Evolutionary conservation across 2,797 vertebrate genomes (phyloP), one percentile per base, ranked within the genome.

Genomic region (Alcedo atthis): DNA sequence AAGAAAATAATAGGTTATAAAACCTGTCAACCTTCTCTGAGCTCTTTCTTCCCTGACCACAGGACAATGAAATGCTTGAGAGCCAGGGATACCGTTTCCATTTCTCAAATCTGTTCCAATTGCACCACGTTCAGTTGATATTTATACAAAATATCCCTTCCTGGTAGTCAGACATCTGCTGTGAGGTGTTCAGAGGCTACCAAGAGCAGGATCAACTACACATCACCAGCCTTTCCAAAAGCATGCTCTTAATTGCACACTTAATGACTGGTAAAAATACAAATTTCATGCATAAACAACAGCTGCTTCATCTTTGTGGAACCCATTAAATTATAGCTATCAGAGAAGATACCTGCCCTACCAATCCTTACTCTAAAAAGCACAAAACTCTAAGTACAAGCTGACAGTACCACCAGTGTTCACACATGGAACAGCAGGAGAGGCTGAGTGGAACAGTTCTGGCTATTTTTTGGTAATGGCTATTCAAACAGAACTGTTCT

Each of bases 291-390:
- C 32, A 88, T 82, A 94, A 97, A 95, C 94, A 95, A 90, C 71
- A 95, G 51, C 85, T 96, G 86, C 76, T 92, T 93, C 84, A 46
- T 79, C 64, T 95, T 32, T 75, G 81, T 70, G 19, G 76, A 95
- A 90, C 68, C 48, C 87, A 95, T 90, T 94, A 86, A 89, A 94
- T 81, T 79, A 87, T 11, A 85, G 59, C 93, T 95, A 96, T 87
- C 92, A 94, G 32, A 89, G 45, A 90, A 90, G 59, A 91, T 91
- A 84, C 83, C 87, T 91, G 91, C 61, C 87, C 64, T 48, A 33
- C 66, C 79, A 95, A 67, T 95, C 80, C 70, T 87, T 70, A 48
- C 16, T n/a, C 10, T 30, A 79, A 92, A 93, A 93, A 89, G 40
- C 74, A 93, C 85, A 77, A 51, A 93, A 67, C 45, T 53, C 11